These are phyloP conservation scores for Eristalinus sepulchralis DNA, from an alignment of 2,888 invertebrate genomes.

Conservation along the genomic window DNA sequence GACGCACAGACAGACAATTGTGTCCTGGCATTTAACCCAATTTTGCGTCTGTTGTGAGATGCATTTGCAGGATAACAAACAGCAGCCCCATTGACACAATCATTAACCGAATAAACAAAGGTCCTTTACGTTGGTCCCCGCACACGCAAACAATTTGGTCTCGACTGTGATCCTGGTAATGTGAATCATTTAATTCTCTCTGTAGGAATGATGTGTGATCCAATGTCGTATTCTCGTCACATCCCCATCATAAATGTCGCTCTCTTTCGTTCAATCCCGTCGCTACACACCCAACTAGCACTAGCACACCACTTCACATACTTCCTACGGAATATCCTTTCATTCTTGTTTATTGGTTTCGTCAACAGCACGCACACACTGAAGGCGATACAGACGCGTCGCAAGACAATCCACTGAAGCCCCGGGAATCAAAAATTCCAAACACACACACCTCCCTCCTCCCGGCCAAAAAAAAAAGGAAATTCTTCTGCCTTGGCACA, in stretches of 20 bases:
- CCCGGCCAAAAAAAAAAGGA: background rate
- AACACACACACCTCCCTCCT: background rate
- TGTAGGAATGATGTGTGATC: conserved; percentile 59
- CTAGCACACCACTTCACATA: conserved; percentile 24
- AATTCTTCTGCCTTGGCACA: conserved; percentile 33
- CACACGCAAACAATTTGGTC: background rate
- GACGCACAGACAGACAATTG: background rate
- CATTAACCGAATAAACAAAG: conserved; percentile 60
- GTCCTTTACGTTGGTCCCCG: conserved; percentile 19
- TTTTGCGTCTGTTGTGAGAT: conserved; percentile 26
- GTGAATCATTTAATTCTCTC: conserved; percentile 63
- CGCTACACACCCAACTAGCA: conserved; percentile 18
- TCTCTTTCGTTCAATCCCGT: conserved; percentile 56
- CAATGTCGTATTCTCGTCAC: conserved; percentile 59
- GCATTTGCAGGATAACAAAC: conserved; percentile 33
- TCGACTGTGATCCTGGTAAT: background rate
- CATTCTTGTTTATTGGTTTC: conserved; percentile 68
- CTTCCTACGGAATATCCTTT: conserved; percentile 4
- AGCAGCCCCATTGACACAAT: conserved; percentile 61
- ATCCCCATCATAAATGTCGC: conserved; percentile 63
- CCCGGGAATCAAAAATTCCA: conserved; percentile 35
- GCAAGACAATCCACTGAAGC: conserved; percentile 1
- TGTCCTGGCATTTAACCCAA: conserved; percentile 18
- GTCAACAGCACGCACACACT: conserved; percentile 46
- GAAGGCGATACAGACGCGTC: background rate